Evolutionary conservation across 2,797 vertebrate genomes (phyloP).

Genomic region (Loris lydekkerianus): DNA sequence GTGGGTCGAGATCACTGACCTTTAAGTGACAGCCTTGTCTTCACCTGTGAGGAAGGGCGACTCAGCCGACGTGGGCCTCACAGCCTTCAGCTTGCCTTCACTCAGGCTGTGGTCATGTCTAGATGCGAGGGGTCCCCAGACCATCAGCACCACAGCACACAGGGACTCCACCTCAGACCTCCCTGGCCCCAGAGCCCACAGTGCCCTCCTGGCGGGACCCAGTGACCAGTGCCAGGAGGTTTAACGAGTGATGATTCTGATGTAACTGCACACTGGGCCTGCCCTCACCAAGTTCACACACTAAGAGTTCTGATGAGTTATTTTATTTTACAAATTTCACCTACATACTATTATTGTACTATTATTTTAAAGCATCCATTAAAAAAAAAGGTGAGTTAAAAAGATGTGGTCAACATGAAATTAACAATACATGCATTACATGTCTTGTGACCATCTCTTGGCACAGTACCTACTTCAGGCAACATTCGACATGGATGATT

Average conservation of each 20-base stretch:
- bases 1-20: neutral
- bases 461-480: neutral
- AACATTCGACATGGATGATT: neutral
- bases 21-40: neutral
- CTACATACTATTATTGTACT: neutral
- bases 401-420: neutral
- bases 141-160: neutral
- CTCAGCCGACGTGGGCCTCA: too few relatives aligned
- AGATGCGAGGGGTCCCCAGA: rapidly evolving
- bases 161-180: too few relatives aligned
- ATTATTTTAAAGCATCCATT: neutral
- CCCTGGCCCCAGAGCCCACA: too few relatives aligned
- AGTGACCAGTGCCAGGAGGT: neutral
- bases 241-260: neutral
- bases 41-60: neutral
- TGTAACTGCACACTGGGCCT: neutral
- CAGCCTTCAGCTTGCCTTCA: neutral
- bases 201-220: neutral
- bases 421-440: neutral
- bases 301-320: neutral
- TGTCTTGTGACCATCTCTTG: too few relatives aligned
- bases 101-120: neutral
- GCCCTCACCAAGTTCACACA: neutral
- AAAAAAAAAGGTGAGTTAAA: neutral
- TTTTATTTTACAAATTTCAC: neutral